Percentiles rank a stretch among this genome's conserved stretches.
Evolutionary conservation across 1,140 invertebrate genomes (phyloP).

Genomic region (Drosophila punjabiensis): DNA sequence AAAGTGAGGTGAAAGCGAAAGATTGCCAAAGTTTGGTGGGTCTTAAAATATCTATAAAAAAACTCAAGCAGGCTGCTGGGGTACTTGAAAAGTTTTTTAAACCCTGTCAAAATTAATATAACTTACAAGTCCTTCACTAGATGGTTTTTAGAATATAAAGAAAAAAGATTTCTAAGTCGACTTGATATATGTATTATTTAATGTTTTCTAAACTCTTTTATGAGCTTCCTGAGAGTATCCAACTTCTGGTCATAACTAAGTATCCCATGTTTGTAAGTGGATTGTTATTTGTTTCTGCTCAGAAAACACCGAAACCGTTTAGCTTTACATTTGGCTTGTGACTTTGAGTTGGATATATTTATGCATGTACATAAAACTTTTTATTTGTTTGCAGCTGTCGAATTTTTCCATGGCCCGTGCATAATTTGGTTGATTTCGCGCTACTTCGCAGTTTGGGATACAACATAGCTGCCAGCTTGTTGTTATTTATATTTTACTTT

Average conservation of each 20-base stretch:
- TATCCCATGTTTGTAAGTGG: neutral
- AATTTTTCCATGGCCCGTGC: slow-evolving; percentile 43
- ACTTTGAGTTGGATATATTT: slow-evolving; percentile 49
- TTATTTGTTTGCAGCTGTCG: slow-evolving; percentile 55
- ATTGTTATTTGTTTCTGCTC: neutral
- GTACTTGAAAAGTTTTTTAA: slow-evolving; percentile 8
- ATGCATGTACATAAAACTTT: slow-evolving; percentile 41
- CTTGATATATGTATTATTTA: neutral
- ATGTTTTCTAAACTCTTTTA: too few species aligned
- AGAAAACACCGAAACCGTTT: slow-evolving; percentile 46
- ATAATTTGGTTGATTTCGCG: slow-evolving; percentile 44
- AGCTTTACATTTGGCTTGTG: slow-evolving; percentile 65
- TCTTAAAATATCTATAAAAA: slow-evolving; percentile 2
- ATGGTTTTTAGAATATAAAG: neutral
- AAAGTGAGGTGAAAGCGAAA: slow-evolving; percentile 13
- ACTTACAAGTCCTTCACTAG: neutral
- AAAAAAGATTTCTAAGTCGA: too few species aligned
- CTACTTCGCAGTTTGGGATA: slow-evolving; percentile 14
- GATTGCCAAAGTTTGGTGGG: slow-evolving; percentile 13
- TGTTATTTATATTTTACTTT: slow-evolving; percentile 24
- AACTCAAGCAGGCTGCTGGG: neutral
- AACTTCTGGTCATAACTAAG: neutral
- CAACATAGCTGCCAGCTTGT: slow-evolving; percentile 6
- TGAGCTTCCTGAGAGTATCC: neutral
- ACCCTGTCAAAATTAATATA: slow-evolving; percentile 10